Conservation (phyloP, 1,140 invertebrate genomes). For the Catajapyx aquilonaris region DNA sequence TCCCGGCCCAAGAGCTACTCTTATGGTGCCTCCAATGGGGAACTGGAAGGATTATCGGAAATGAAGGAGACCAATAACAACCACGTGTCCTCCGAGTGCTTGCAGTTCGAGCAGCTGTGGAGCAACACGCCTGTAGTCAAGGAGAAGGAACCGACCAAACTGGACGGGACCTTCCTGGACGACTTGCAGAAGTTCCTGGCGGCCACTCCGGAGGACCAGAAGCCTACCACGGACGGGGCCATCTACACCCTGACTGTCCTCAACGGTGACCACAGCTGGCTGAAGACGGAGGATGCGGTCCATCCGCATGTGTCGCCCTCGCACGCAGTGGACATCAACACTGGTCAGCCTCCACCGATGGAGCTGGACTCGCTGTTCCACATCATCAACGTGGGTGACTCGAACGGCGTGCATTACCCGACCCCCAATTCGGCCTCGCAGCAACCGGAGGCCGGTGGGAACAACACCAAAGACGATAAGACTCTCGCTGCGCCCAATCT, state of each 20-base stretch:
- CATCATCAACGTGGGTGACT: neutral
- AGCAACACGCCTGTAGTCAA: neutral
- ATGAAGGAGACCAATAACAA: conserved; percentile 8
- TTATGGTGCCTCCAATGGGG: neutral
- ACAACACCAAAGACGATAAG: neutral
- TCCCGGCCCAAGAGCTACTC: neutral
- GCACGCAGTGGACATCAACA: neutral
- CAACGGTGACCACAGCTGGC: conserved; percentile 24
- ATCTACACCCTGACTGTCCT: conserved; percentile 32
- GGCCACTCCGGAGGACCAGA: neutral
- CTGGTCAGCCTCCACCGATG: neutral
- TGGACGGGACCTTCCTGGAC: neutral
- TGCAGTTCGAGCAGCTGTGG: conserved; percentile 1
- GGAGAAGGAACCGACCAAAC: neutral
- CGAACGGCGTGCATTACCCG: neutral
- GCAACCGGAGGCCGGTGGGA: neutral
- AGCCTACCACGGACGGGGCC: conserved; percentile 24
- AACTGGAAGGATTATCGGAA: neutral
- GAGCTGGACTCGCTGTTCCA: neutral
- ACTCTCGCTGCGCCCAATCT: neutral
- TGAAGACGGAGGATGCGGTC: conserved; percentile 3
- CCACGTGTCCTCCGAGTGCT: neutral
- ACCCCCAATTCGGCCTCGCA: neutral
- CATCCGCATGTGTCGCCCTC: neutral
- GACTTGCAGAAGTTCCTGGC: neutral